A percentile compares a stretch with the other conserved stretches of the same genome.
These are phyloP conservation scores for Apantesis nais DNA, from an alignment of 2,888 invertebrate genomes.

Conservation along the genomic window DNA sequence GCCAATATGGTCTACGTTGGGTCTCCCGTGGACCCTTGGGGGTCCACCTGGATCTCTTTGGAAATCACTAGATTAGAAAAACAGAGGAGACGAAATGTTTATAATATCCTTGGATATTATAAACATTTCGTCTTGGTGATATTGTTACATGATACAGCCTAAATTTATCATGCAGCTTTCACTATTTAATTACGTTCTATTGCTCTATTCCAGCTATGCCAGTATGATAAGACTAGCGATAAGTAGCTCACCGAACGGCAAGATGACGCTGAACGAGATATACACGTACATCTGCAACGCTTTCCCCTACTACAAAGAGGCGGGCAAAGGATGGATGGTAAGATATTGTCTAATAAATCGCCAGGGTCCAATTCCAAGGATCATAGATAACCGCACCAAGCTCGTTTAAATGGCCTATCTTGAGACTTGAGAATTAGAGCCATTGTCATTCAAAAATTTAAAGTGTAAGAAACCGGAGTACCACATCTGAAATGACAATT, in stretches of 20 bases:
- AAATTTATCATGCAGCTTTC: too few relatives aligned
- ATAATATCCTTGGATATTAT: too few relatives aligned
- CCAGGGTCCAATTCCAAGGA: neutral
- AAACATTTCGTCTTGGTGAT: too few relatives aligned
- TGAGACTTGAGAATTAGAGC: neutral
- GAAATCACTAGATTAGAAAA: too few relatives aligned
- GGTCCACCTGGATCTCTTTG: too few relatives aligned
- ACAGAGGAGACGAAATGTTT: too few relatives aligned
- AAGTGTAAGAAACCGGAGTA: neutral
- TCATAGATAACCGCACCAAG: too few relatives aligned
- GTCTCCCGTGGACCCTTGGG: too few relatives aligned
- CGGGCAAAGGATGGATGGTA: constrained; percentile 90
- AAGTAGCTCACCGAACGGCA: constrained; percentile 87
- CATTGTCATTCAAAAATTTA: neutral
- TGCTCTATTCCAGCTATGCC: constrained; percentile 86
- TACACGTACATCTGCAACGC: constrained; percentile 90
- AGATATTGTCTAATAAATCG: constrained; percentile 38
- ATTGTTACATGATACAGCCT: too few relatives aligned
- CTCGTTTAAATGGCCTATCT: neutral
- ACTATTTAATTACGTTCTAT: neutral
- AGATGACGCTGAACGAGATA: constrained; percentile 91
- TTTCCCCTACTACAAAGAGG: constrained; percentile 89
- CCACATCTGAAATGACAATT: neutral
- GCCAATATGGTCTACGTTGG: too few relatives aligned
- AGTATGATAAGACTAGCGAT: constrained; percentile 89